These are phyloP conservation scores for Mormyrus hasselquistii DNA, from an alignment of 2,797 vertebrate species.

Conservation along the genomic window DNA sequence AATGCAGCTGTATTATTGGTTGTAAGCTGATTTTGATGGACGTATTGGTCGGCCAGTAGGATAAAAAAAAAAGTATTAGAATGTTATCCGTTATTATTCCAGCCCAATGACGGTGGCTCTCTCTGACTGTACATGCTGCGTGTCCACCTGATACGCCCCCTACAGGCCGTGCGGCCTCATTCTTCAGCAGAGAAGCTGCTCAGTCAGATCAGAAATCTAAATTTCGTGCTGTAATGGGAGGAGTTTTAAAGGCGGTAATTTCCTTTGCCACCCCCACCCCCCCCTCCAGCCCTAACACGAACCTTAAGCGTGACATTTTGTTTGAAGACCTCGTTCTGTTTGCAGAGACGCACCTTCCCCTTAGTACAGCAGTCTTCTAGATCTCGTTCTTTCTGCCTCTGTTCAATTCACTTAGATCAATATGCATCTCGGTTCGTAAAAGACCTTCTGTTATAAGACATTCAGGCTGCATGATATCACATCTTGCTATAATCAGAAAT, in stretches of 20 bases:
- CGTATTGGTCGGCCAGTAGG: not conserved
- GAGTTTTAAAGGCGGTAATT: not conserved
- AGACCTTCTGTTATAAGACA: not conserved
- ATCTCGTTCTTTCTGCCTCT: not conserved
- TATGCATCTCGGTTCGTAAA: not conserved
- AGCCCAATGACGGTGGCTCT: not conserved
- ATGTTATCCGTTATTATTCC: not conserved
- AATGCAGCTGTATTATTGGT: not conserved
- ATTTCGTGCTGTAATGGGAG: not conserved
- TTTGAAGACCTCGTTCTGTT: not conserved
- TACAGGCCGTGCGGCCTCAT: not conserved
- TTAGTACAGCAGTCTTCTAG: not conserved
- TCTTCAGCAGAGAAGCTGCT: not conserved
- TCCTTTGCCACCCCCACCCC: not conserved
- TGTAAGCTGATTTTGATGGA: not conserved
- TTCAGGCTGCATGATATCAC: not conserved
- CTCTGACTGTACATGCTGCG: not conserved
- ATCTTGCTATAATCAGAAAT: not conserved
- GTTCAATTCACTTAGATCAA: not conserved
- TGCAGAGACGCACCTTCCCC: not conserved
- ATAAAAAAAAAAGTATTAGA: not conserved
- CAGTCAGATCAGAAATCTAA: not conserved
- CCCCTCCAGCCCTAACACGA: not conserved
- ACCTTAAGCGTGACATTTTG: not conserved
- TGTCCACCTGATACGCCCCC: not conserved